These are phyloP conservation scores for Hemicrepidius hirtus DNA, from an alignment of 2,888 invertebrate species.

Conservation along the genomic window DNA sequence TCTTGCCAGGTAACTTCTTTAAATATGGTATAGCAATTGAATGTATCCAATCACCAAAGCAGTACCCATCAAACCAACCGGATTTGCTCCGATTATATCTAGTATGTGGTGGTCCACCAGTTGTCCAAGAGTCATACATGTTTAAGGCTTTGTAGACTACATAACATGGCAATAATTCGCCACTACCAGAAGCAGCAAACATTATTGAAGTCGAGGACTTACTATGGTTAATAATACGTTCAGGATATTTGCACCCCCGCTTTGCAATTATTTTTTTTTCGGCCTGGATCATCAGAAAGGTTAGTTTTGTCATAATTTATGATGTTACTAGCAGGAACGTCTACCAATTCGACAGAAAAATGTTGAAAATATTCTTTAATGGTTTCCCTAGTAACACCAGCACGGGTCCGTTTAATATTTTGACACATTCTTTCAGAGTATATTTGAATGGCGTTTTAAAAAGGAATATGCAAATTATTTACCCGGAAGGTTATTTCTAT, in stretches of 20 bases:
- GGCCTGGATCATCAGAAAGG: conserved; percentile 2
- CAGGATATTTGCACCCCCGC: conserved; percentile 18
- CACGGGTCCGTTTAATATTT: background rate
- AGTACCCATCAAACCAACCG: conserved; percentile 47
- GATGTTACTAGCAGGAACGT: background rate
- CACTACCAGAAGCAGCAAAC: too few relatives aligned
- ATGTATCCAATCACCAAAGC: conserved; percentile 45
- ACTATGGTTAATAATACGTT: background rate
- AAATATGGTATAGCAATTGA: conserved; percentile 19
- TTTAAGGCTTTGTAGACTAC: conserved; percentile 15
- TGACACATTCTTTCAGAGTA: background rate
- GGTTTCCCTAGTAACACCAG: background rate
- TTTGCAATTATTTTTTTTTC: background rate
- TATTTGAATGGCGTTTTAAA: conserved; percentile 1
- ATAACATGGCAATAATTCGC: conserved; percentile 9
- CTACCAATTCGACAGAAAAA: background rate
- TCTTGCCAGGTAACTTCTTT: conserved; percentile 16
- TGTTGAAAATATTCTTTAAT: background rate
- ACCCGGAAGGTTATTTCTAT: conserved; percentile 18
- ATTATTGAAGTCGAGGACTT: background rate
- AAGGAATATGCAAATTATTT: conserved; percentile 14
- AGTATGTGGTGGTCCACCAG: conserved; percentile 2
- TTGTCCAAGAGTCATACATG: conserved; percentile 37
- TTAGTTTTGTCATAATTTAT: conserved; percentile 17
- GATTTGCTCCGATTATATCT: conserved; percentile 22